These are phyloP conservation scores for Rhynchotus rufescens DNA, from an alignment of 2,797 vertebrate genomes.

Conservation along the genomic window DNA sequence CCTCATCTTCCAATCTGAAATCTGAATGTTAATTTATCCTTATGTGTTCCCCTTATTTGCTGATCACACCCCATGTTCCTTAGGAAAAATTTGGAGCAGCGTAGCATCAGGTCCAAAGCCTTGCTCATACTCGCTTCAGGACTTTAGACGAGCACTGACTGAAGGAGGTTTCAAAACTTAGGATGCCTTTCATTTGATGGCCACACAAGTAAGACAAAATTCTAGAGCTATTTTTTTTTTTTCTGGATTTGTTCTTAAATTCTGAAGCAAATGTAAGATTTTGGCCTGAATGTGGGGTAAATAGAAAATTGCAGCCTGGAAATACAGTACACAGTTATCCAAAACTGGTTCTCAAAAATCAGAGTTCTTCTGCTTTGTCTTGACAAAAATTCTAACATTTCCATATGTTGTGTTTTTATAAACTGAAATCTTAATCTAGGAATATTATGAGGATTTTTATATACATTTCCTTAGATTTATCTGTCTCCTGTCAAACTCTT, in stretches of 20 bases:
- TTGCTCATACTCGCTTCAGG: background rate
- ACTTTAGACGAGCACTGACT: background rate
- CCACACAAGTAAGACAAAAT: fast-evolving
- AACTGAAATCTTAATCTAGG: slow-evolving; percentile 22
- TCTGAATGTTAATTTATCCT: background rate
- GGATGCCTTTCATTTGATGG: background rate
- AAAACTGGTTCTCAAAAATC: background rate
- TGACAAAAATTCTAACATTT: background rate
- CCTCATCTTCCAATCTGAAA: background rate
- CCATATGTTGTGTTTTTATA: background rate
- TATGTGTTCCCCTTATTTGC: background rate
- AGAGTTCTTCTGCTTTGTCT: background rate
- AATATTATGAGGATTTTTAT: slow-evolving; percentile 16
- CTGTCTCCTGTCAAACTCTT: background rate
- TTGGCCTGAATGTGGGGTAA: background rate
- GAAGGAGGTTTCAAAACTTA: background rate
- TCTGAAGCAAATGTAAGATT: background rate
- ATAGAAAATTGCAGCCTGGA: background rate
- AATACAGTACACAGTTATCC: background rate
- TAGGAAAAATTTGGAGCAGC: background rate
- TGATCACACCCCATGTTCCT: background rate
- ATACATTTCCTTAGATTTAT: no score
- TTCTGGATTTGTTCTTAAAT: background rate
- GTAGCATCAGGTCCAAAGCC: background rate
- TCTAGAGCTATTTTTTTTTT: background rate